Evolutionary conservation across 2,888 invertebrate species (phyloP).

Genomic region (Eupithecia vulgata): DNA sequence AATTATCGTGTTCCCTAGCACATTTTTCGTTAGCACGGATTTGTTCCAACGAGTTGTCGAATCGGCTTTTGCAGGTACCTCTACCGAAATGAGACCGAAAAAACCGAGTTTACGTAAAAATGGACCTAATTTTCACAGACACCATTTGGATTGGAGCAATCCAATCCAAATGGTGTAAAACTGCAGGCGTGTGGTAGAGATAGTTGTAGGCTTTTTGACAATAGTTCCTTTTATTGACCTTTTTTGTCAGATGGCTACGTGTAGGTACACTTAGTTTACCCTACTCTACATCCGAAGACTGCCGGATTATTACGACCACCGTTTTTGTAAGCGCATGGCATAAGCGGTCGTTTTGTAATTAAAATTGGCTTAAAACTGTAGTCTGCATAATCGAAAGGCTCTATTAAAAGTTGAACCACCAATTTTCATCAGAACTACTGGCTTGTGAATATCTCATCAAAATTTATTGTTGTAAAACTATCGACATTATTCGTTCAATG

Average conservation of each 20-base stretch:
- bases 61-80: conserved; percentile 5
- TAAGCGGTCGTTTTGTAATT: conserved; percentile 54
- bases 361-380: conserved; percentile 65
- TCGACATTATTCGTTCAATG: conserved; percentile 17
- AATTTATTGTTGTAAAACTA: conserved; percentile 39
- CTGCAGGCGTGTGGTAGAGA: background rate
- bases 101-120: background rate
- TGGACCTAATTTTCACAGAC: background rate
- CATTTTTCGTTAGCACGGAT: conserved; percentile 1
- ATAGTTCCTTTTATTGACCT: background rate
- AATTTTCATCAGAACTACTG: conserved; percentile 45
- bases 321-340: background rate
- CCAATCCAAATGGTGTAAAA: too few species aligned
- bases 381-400: conserved; percentile 58
- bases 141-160: background rate
- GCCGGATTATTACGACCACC: background rate
- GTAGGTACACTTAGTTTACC: background rate
- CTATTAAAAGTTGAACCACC: conserved; percentile 58
- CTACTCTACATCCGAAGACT: background rate
- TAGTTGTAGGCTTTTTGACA: background rate
- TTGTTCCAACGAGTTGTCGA: conserved; percentile 18
- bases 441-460: conserved; percentile 48
- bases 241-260: background rate
- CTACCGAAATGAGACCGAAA: background rate
- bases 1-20: background rate